These are phyloP conservation scores for Rachycentron canadum DNA, from an alignment of 2,797 vertebrate genomes.

Conservation along the genomic window DNA sequence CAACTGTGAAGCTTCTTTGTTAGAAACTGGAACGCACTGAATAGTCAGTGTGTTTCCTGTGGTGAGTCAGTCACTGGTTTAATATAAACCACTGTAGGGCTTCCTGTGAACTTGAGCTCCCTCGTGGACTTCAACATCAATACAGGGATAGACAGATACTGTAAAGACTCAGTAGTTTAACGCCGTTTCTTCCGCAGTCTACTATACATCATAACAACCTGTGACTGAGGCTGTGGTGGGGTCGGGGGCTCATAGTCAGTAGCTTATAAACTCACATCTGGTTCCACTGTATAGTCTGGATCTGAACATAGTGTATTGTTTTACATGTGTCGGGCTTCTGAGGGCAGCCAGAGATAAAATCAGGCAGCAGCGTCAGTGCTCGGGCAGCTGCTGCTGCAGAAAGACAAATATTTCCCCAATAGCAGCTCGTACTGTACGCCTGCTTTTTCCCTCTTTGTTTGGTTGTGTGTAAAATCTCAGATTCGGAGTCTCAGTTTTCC, in stretches of 20 bases:
- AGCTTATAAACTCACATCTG: conserved; percentile 48
- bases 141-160: not conserved
- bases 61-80: conserved; percentile 16
- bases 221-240: conserved; percentile 7
- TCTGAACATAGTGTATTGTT: conserved; percentile 39
- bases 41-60: conserved; percentile 20
- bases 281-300: conserved; percentile 33
- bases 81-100: not conserved
- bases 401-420: conserved; percentile 20
- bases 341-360: conserved; percentile 34
- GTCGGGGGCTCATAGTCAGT: conserved; percentile 12
- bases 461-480: not conserved
- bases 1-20: conserved; percentile 40
- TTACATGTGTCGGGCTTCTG: conserved; percentile 50
- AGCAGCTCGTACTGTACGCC: not conserved
- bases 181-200: not conserved
- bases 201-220: conserved; percentile 28
- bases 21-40: not conserved
- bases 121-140: not conserved
- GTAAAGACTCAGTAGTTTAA: not conserved
- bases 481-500: not conserved
- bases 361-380: conserved; percentile 20
- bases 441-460: not conserved
- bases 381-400: conserved; percentile 16
- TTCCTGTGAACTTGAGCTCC: conserved; percentile 5